Evolutionary conservation across 2,888 invertebrate species (phyloP), one percentile per base, ranked within the genome.

Genomic region (Thymelicus sylvestris): DNA sequence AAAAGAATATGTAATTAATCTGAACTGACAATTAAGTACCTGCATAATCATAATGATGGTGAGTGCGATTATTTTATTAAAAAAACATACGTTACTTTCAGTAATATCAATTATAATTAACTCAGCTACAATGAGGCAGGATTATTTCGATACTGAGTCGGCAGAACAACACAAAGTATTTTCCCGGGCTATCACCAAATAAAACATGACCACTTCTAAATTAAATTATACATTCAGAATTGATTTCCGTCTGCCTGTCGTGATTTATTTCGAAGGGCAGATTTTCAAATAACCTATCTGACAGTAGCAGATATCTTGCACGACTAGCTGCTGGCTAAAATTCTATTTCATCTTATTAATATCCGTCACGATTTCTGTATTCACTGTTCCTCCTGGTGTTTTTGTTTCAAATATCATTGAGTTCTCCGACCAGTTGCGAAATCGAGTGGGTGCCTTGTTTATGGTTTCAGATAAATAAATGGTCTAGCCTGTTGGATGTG

Each of bases 191-290:
- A 80, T 81, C 77, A 76, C 73, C 76, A 85, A 87, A 85, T 87
- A 85, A 86, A 88, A 88, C 83, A 71, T 67, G 76, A 74, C 73
- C 79, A 80, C 80, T 74, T 80, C 82, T 79, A 87, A 87, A 90
- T 90, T 88, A 87, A 89, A 87, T 89, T 87, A 87, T 86, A 80
- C 87, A 89, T 90, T 87, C 86, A 80, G 81, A 88, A 90, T 89
- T 84, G 85, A 88, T 87, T 86, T 79, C 64, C 77, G 76, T 61
- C 82, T 80, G 78, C 82, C 85, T 81, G 82, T 81, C 82, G 85
- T 74, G 83, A 84, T 82, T 79, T 83, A 85, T 84, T 84, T 83
- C 77, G 79, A 81, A 81, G 82, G 81, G 76, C 75, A 76, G 74
- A 73, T 73, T 74, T 76, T 77, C 75, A 72, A 80, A 80, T 79